Percentiles rank a stretch among this genome's conserved stretches.
phyloP scores from a whole-genome alignment of 2,888 invertebrate species.

The Blastobasis lacticolella region DNA sequence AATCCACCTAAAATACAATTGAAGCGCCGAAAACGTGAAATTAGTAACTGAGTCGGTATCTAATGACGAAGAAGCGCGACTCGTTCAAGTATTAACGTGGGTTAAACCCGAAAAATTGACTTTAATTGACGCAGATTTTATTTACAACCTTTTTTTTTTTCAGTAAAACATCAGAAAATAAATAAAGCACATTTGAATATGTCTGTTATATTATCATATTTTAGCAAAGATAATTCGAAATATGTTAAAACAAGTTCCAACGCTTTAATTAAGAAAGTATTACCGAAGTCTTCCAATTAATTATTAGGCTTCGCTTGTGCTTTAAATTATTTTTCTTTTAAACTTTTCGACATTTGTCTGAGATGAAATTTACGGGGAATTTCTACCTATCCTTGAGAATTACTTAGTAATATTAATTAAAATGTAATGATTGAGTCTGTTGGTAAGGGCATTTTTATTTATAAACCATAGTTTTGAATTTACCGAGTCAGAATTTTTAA shows the following conservation, averaged over 20 bases:
- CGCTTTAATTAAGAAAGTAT: background rate
- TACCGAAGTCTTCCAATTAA: background rate
- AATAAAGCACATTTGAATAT: too few species aligned
- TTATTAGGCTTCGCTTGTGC: background rate
- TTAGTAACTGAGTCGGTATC: background rate
- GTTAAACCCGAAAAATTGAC: too few species aligned
- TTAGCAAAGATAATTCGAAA: background rate
- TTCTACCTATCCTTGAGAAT: background rate
- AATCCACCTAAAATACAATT: conserved; percentile 20
- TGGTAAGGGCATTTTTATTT: background rate
- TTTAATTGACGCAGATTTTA: too few species aligned
- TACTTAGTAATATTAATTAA: background rate
- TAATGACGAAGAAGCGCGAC: too few species aligned
- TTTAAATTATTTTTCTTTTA: background rate
- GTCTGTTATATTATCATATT: background rate
- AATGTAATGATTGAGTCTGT: background rate
- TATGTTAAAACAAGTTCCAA: background rate
- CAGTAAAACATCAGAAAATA: too few species aligned
- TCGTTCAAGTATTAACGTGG: too few species aligned
- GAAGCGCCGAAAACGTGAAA: background rate
- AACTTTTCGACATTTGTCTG: background rate
- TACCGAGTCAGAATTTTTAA: background rate
- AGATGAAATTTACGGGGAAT: background rate
- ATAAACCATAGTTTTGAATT: background rate
- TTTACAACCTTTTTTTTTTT: too few species aligned